These are phyloP conservation scores for Papilio gigon DNA, from an alignment of 2,888 invertebrate species.

Conservation along the genomic window DNA sequence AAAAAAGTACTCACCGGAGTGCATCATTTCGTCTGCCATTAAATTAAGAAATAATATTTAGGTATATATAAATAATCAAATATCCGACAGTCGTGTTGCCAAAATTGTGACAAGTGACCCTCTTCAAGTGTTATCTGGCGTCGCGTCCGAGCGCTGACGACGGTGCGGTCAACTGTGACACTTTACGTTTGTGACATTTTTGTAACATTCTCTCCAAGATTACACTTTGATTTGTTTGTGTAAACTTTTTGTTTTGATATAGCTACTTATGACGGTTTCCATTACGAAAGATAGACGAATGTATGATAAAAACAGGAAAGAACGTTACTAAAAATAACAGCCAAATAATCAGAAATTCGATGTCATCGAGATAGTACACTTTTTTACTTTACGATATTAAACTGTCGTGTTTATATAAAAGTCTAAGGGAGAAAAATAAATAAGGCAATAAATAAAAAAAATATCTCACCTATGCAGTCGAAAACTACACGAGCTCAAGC, in stretches of 20 bases:
- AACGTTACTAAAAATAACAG: no score
- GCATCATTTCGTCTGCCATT: no score
- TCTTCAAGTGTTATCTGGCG: conserved; percentile 55
- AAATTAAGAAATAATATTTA: background rate
- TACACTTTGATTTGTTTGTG: conserved; percentile 33
- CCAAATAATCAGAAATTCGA: background rate
- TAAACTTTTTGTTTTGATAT: conserved; percentile 20
- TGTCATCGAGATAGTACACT: background rate
- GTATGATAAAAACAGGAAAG: no score
- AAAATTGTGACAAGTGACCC: conserved; percentile 51
- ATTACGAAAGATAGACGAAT: no score
- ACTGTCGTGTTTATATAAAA: background rate
- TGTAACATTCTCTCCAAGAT: conserved; percentile 41
- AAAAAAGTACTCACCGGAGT: no score
- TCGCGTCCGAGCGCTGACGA: conserved; percentile 52
- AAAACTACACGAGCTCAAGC: conserved; percentile 66
- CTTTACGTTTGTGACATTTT: conserved; percentile 49
- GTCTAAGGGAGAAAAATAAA: conserved; percentile 13
- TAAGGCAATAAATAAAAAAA: conserved; percentile 49
- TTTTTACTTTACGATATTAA: background rate
- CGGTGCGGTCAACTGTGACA: conserved; percentile 53
- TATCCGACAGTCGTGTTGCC: conserved; percentile 32
- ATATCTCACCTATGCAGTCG: conserved; percentile 59
- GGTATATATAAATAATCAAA: conserved; percentile 42
- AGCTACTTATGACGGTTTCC: no score